These are phyloP conservation scores for Strix aluco DNA, from an alignment of 2,113 vertebrate genomes.

Conservation along the genomic window DNA sequence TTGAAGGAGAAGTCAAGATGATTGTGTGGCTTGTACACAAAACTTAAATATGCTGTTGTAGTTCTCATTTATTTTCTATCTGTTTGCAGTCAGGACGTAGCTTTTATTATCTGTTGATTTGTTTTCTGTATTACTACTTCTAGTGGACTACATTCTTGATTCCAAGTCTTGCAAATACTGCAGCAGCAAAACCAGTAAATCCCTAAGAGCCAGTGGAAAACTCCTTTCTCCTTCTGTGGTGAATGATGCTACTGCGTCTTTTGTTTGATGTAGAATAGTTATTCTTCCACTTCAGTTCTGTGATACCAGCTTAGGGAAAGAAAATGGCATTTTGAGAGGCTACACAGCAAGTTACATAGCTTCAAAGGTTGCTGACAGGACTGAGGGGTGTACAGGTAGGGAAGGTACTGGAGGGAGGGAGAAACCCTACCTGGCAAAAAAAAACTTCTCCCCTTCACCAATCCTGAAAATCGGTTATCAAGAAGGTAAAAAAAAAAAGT, in stretches of 20 bases:
- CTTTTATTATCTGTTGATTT: not conserved
- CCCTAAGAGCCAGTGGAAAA: not conserved
- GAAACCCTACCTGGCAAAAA: not conserved
- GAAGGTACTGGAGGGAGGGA: not conserved
- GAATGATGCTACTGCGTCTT: not conserved
- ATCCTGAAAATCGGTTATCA: not conserved
- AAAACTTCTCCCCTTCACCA: not conserved
- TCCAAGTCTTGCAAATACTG: not conserved
- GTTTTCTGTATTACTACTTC: not conserved
- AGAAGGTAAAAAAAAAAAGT: not conserved
- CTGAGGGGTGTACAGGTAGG: not conserved
- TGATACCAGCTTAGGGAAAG: not conserved
- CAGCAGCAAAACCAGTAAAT: not conserved
- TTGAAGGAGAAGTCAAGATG: not conserved
- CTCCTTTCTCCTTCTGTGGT: not conserved
- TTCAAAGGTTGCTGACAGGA: not conserved
- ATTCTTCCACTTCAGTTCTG: not conserved
- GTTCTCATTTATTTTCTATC: not conserved
- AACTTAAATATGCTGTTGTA: not conserved
- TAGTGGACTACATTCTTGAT: not conserved
- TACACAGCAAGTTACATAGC: not conserved
- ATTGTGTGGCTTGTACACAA: not conserved
- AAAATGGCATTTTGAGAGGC: not conserved
- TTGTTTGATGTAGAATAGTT: not conserved
- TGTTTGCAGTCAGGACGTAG: not conserved